phyloP scores from a whole-genome alignment of 2,888 invertebrate genomes.

The Sialis fuliginosa region DNA sequence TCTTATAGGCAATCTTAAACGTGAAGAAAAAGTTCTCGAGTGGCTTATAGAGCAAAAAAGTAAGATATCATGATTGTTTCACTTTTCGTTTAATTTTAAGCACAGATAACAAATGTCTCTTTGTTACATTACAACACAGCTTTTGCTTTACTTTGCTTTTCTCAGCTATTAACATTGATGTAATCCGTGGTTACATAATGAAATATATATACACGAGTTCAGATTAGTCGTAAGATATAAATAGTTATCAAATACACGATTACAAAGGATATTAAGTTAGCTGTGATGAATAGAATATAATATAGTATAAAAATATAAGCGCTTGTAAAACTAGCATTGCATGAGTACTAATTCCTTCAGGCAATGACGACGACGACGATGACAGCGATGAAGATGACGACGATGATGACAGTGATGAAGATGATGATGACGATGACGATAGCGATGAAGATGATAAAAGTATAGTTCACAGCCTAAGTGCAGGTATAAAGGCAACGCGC shows the following conservation, averaged over 20 bases:
- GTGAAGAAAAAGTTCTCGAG: conserved; percentile 87
- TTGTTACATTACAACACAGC: too few species aligned
- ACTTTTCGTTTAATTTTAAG: conserved; percentile 7
- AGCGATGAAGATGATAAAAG: conserved; percentile 22
- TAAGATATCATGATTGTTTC: conserved; percentile 51
- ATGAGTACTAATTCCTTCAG: conserved; percentile 19
- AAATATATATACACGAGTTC: too few species aligned
- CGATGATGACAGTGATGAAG: conserved; percentile 29
- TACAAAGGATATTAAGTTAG: too few species aligned
- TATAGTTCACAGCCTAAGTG: conserved; percentile 4
- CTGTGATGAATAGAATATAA: too few species aligned
- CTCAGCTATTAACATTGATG: too few species aligned
- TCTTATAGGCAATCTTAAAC: conserved; percentile 82
- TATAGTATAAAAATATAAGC: too few species aligned
- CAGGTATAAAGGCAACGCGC: conserved; percentile 8
- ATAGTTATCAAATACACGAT: too few species aligned
- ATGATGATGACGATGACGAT: conserved; percentile 32
- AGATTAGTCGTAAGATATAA: too few species aligned
- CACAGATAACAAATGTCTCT: too few species aligned
- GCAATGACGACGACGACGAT: conserved; percentile 26
- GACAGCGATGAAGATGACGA: conserved; percentile 26
- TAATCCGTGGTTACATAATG: too few species aligned
- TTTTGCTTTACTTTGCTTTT: too few species aligned
- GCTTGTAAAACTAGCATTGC: conserved; percentile 7
- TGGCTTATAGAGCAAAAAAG: conserved; percentile 93